These are phyloP conservation scores for Caenorhabditis latens DNA, from an alignment of 1,140 invertebrate species.

Conservation along the genomic window DNA sequence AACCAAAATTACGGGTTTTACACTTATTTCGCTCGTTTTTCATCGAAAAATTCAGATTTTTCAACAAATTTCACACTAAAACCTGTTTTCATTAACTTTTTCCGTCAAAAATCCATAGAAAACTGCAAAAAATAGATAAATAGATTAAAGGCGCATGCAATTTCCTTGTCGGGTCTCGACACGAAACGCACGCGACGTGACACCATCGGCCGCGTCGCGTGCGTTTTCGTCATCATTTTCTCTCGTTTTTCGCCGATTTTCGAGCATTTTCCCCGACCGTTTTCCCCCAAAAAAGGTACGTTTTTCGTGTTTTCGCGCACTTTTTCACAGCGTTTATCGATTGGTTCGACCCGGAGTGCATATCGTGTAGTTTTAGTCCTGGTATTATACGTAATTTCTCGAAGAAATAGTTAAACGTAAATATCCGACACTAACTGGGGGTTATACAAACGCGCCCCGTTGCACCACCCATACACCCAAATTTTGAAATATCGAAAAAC, in stretches of 20 bases:
- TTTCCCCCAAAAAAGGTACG: constrained; percentile 11
- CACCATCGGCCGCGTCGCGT: background rate
- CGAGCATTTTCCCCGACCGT: background rate
- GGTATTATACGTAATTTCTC: background rate
- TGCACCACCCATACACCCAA: too few species aligned
- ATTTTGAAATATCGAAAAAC: too few species aligned
- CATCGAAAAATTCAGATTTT: background rate
- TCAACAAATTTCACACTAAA: background rate
- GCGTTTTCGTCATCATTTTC: background rate
- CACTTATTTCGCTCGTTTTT: too few species aligned
- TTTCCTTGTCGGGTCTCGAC: background rate
- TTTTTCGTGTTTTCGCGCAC: constrained; percentile 1
- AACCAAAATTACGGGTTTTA: too few species aligned
- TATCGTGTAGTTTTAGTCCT: constrained; percentile 26
- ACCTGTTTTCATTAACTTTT: background rate
- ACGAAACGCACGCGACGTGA: constrained; percentile 38
- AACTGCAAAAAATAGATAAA: background rate
- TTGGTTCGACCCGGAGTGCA: background rate
- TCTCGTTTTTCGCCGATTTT: background rate
- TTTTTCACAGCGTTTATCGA: background rate
- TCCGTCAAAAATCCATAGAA: background rate
- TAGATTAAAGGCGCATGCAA: background rate
- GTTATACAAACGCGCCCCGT: too few species aligned
- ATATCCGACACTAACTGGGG: too few species aligned
- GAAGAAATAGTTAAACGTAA: too few species aligned